Percentiles rank a stretch among this genome's conserved stretches.
Evolutionary conservation across 2,113 vertebrate genomes (phyloP).

Genomic region (Podiceps cristatus): DNA sequence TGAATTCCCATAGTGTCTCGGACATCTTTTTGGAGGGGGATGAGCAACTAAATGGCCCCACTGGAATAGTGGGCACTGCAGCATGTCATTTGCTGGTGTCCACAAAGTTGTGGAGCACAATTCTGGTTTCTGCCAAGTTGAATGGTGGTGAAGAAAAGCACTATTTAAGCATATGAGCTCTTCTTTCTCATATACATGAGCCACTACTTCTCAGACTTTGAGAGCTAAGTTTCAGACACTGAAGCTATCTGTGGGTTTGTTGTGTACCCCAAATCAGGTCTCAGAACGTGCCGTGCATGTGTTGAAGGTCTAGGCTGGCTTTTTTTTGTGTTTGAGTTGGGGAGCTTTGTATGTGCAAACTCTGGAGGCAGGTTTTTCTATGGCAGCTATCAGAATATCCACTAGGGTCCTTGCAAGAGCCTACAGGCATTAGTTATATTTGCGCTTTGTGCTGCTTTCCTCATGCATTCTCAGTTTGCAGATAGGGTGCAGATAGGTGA

Average conservation of each 20-base stretch:
- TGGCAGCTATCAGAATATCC: neutral
- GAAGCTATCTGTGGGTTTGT: neutral
- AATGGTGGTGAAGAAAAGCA: neutral
- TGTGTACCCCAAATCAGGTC: neutral
- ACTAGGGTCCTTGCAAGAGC: neutral
- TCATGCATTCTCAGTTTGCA: neutral
- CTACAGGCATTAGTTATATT: neutral
- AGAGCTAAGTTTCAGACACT: neutral
- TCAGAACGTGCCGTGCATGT: accelerated
- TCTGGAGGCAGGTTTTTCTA: neutral
- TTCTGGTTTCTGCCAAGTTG: neutral
- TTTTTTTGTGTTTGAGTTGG: neutral
- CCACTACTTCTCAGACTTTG: neutral
- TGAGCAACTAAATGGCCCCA: neutral
- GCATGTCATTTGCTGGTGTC: neutral
- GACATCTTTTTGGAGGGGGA: neutral
- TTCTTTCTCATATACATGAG: neutral
- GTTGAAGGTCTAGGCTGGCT: neutral
- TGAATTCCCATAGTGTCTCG: neutral
- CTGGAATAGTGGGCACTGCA: neutral
- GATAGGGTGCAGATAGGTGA: neutral
- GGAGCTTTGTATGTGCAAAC: neutral
- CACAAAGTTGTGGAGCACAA: neutral
- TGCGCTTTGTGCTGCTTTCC: neutral
- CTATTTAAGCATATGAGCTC: neutral